phyloP scores from a whole-genome alignment of 2,797 vertebrate genomes.

The Ambastaia sidthimunki region DNA sequence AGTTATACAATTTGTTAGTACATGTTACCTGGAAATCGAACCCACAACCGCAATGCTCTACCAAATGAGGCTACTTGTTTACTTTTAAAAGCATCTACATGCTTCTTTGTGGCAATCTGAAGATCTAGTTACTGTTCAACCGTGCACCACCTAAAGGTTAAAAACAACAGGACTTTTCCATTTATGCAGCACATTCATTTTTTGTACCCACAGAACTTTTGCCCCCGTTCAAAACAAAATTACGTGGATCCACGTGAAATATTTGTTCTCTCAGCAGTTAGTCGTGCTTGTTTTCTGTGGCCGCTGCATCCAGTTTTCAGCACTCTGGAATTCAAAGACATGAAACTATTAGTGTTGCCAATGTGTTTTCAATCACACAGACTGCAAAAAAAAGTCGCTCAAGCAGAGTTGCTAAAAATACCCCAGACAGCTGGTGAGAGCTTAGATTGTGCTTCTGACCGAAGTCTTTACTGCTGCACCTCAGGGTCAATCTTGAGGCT shows the following conservation, averaged over 20 bases:
- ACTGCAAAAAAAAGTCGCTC: constrained; percentile 20
- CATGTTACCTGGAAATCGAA: no score
- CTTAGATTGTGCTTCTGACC: constrained; percentile 35
- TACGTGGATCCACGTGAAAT: constrained; percentile 6
- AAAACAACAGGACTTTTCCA: not conserved
- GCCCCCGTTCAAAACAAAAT: constrained; percentile 9
- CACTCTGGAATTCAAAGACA: constrained; percentile 44
- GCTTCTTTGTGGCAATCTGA: not conserved
- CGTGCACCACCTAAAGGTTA: not conserved
- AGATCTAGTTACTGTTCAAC: constrained; percentile 27
- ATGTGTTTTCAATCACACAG: constrained; percentile 52
- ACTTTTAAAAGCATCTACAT: not conserved
- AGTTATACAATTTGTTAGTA: no score
- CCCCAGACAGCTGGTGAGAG: constrained; percentile 33
- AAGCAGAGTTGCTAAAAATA: constrained; percentile 49
- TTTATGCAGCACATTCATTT: constrained; percentile 8
- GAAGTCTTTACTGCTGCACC: constrained; percentile 42
- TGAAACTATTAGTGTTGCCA: constrained; percentile 48
- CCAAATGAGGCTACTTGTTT: not conserved
- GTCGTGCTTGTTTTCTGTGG: constrained; percentile 28
- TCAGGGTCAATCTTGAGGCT: constrained; percentile 40
- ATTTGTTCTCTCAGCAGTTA: constrained; percentile 37
- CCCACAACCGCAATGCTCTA: no score
- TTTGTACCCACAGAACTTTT: constrained; percentile 14
- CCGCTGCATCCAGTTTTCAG: constrained; percentile 28